These are phyloP conservation scores for Crocodylus rhombifer DNA, from an alignment of 2,797 vertebrate species.

Conservation along the genomic window DNA sequence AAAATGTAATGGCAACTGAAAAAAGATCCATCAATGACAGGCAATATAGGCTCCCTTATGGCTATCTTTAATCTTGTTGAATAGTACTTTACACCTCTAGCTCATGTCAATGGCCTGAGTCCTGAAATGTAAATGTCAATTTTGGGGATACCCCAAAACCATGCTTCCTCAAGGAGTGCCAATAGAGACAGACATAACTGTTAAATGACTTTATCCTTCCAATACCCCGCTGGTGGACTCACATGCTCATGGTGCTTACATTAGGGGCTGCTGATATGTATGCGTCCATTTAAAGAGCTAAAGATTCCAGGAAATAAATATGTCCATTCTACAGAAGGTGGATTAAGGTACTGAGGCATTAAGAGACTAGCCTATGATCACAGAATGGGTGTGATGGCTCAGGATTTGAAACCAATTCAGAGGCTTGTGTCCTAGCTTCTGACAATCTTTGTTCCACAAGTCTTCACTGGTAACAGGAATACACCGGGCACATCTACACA, in stretches of 20 bases:
- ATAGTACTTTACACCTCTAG: neutral
- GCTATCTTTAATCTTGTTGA: neutral
- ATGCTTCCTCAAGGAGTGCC: too few relatives aligned
- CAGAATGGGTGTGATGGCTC: neutral
- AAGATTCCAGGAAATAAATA: neutral
- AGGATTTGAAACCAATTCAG: neutral
- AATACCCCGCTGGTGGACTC: too few relatives aligned
- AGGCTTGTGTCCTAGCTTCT: neutral
- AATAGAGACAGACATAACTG: too few relatives aligned
- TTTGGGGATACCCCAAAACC: too few relatives aligned
- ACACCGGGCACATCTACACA: too few relatives aligned
- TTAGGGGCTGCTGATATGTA: too few relatives aligned
- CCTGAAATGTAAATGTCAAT: too few relatives aligned
- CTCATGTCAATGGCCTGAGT: too few relatives aligned
- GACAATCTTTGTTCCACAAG: neutral
- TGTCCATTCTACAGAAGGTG: neutral
- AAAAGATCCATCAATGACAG: neutral
- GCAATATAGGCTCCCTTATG: neutral
- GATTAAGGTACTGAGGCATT: neutral
- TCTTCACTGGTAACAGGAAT: neutral
- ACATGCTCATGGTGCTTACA: too few relatives aligned
- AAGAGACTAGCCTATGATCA: neutral
- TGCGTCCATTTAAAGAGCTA: too few relatives aligned
- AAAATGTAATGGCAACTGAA: neutral
- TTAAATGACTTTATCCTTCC: too few relatives aligned